Percentiles rank a stretch among this genome's conserved stretches.
Conservation (phyloP, 2,888 invertebrate species). For the Lacanobia oleracea region DNA sequence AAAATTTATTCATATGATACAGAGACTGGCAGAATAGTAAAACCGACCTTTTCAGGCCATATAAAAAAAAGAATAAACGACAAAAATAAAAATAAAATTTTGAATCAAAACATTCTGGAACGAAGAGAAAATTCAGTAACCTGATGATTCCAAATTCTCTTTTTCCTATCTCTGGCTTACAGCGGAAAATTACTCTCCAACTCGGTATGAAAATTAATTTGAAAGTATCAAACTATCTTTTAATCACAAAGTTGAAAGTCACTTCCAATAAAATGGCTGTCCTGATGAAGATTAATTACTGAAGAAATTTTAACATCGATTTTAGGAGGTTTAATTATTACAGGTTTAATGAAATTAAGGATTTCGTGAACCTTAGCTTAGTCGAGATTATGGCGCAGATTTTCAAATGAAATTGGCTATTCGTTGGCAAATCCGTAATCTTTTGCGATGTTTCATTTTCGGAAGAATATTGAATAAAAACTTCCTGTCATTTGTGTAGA, state of each 20-base stretch:
- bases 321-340: constrained; percentile 61
- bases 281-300: constrained; percentile 65
- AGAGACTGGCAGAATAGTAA: too few relatives aligned
- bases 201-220: constrained; percentile 44
- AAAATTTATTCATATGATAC: neutral
- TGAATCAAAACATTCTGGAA: neutral
- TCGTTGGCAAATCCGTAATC: constrained; percentile 47
- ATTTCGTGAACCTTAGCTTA: constrained; percentile 44
- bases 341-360: constrained; percentile 59
- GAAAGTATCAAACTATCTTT: constrained; percentile 56
- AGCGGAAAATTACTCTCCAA: constrained; percentile 30
- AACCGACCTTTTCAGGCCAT: too few relatives aligned
- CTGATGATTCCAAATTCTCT: constrained; percentile 10
- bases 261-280: constrained; percentile 61
- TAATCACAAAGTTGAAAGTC: constrained; percentile 63
- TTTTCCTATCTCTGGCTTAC: constrained; percentile 7
- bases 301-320: constrained; percentile 62
- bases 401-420: constrained; percentile 40
- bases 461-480: neutral
- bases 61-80: neutral
- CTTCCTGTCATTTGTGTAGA: neutral
- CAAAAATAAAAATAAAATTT: accelerated
- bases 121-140: neutral
- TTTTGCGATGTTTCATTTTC: constrained; percentile 38
- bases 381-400: constrained; percentile 48